phyloP scores from a whole-genome alignment of 2,888 invertebrate species.

The Torymus texanus region DNA sequence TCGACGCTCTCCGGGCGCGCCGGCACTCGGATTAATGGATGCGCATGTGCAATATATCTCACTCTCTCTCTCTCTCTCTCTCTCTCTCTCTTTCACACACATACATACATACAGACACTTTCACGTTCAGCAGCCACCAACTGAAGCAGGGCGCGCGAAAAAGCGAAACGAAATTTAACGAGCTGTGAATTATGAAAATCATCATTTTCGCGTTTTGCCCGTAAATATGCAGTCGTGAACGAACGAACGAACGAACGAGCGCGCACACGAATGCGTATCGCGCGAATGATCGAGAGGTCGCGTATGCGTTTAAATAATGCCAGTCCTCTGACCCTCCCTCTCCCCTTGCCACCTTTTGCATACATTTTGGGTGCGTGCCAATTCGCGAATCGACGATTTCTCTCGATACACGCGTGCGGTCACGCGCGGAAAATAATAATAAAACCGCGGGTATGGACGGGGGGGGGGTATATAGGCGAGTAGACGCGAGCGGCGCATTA shows the following conservation, averaged over 20 bases:
- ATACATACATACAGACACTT: too few relatives aligned
- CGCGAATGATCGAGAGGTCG: slow-evolving; percentile 37
- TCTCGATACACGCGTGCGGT: slow-evolving; percentile 63
- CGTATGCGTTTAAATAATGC: slow-evolving; percentile 53
- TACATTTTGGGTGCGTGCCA: slow-evolving; percentile 69
- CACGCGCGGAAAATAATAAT: slow-evolving; percentile 63
- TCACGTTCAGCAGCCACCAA: too few relatives aligned
- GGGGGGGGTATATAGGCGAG: slow-evolving; percentile 10
- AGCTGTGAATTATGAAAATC: slow-evolving; percentile 74
- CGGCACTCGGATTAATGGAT: slow-evolving; percentile 46
- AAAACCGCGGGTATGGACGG: slow-evolving; percentile 61
- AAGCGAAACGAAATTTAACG: slow-evolving; percentile 71
- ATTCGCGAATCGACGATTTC: slow-evolving; percentile 67
- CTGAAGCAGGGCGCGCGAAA: slow-evolving; percentile 53
- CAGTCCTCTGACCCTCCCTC: not conserved
- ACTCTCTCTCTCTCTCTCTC: slow-evolving; percentile 6
- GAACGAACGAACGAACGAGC: too few relatives aligned
- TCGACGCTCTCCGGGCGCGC: not conserved
- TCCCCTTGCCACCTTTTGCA: not conserved
- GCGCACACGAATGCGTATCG: not conserved
- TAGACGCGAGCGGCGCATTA: slow-evolving; percentile 67
- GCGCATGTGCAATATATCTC: slow-evolving; percentile 10
- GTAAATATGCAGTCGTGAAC: slow-evolving; percentile 2
- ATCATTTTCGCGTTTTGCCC: slow-evolving; percentile 55
- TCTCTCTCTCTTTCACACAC: not conserved